Conservation (phyloP, 2,113 vertebrate genomes). For the Python bivittatus region DNA sequence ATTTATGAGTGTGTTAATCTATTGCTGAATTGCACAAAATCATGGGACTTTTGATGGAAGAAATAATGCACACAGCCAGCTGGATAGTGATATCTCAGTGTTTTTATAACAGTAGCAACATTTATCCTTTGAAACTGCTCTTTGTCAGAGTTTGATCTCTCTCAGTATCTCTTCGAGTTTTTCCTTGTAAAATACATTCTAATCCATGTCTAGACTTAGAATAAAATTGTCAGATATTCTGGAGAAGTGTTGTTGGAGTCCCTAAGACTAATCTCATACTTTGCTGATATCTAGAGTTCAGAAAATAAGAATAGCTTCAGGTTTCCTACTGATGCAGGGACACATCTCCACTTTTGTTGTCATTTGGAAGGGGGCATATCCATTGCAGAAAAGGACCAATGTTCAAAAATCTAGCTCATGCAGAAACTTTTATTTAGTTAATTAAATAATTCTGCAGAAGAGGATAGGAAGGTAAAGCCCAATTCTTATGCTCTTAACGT, state of each 20-base stretch:
- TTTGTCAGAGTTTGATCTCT: neutral
- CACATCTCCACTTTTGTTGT: neutral
- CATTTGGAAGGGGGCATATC: neutral
- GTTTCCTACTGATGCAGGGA: neutral
- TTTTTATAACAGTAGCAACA: neutral
- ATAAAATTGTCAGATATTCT: neutral
- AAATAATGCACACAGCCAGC: neutral
- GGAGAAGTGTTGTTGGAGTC: neutral
- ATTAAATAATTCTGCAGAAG: neutral
- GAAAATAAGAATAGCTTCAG: neutral
- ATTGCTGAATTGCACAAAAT: slow-evolving; percentile 6
- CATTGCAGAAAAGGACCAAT: neutral
- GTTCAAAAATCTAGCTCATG: neutral
- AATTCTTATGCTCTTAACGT: neutral
- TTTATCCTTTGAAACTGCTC: slow-evolving; percentile 1
- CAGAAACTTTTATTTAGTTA: neutral
- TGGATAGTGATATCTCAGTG: neutral
- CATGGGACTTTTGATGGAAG: neutral
- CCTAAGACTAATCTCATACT: neutral
- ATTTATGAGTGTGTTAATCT: slow-evolving; percentile 21
- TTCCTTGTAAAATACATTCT: neutral
- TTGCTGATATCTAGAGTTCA: neutral
- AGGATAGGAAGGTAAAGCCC: neutral
- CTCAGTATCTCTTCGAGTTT: neutral
- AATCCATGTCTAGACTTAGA: neutral